Evolutionary conservation across 2,888 invertebrate species (phyloP), one percentile per base, ranked within the genome.

Genomic region (Acleris emargana): DNA sequence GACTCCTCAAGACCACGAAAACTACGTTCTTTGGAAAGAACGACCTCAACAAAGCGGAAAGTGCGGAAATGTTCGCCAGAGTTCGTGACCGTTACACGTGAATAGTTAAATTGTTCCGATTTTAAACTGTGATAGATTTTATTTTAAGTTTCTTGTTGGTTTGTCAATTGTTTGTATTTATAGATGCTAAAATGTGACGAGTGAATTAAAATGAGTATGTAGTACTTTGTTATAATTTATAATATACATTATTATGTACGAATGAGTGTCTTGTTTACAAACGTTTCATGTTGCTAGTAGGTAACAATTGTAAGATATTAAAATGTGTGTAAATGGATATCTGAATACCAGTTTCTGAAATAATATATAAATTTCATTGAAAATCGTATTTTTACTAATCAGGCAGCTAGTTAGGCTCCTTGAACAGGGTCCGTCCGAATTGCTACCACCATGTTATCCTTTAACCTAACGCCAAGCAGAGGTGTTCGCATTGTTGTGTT

Each of bases 11-110:
- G 77, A 94, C 94, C 11, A 93, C 94, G 6, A 93, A 90, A 73
- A 93, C 92, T 74, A 93, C 93, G 1, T 93, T 93, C 76, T 94
- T 94, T 75, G 94, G 93, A 13, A 93, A 91, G 71, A 90, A 89
- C 59, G 93, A 92, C 3, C 74, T 89, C 1, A 84, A 93, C 67
- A 87, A 89, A 63, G 86, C 86, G 11, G 90, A 91, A 68, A 86
- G 89, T 47, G 90, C 86, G 2, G 93, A 93, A 70, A 91, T 91
- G 87, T 91, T 91, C 70, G 82, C 89, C 13, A 83, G 72, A 75
- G 87, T 92, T 47, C 84, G 92, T 1, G 91, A 91, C 6, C 80
- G 91, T 64, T 93, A 93, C 75, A 79, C 81, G 71, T 88, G 81
- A 72, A 69, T 32, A 3, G 17, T 57, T 5, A 25, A 16, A 18